Evolutionary conservation across 2,888 invertebrate species (phyloP).

Genomic region (Hylaea fasciaria): DNA sequence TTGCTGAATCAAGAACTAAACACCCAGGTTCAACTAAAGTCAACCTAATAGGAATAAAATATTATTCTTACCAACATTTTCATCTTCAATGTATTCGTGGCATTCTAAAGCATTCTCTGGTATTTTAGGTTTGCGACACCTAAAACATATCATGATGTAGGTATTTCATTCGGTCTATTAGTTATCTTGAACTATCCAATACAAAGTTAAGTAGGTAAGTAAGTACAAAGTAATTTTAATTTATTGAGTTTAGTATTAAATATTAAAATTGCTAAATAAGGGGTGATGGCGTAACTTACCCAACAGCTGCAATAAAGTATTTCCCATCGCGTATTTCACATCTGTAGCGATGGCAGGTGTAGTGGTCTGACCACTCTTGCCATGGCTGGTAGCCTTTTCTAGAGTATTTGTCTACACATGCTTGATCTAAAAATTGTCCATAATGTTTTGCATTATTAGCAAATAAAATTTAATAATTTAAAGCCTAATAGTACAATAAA

Average conservation of each 20-base stretch:
- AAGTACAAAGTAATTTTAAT: too few relatives aligned
- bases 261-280: too few relatives aligned
- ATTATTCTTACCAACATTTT: slow-evolving; percentile 76
- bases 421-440: slow-evolving; percentile 66
- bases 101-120: slow-evolving; percentile 81
- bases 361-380: slow-evolving; percentile 83
- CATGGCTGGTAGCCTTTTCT: slow-evolving; percentile 81
- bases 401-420: slow-evolving; percentile 81
- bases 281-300: slow-evolving; percentile 55
- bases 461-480: too few relatives aligned
- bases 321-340: slow-evolving; percentile 81
- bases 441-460: neutral
- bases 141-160: slow-evolving; percentile 35
- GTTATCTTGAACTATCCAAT: too few relatives aligned
- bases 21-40: too few relatives aligned
- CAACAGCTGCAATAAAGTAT: slow-evolving; percentile 80
- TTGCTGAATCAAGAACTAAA: too few relatives aligned
- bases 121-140: slow-evolving; percentile 80
- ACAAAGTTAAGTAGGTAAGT: too few relatives aligned
- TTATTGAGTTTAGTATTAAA: too few relatives aligned
- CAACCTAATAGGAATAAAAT: too few relatives aligned
- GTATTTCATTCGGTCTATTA: neutral
- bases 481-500: neutral
- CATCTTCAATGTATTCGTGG: slow-evolving; percentile 81
- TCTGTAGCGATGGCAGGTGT: slow-evolving; percentile 78